A percentile compares a stretch with the other conserved stretches of the same genome.
phyloP scores from a whole-genome alignment of 2,888 invertebrate species.

The Blastobasis lacticolella region DNA sequence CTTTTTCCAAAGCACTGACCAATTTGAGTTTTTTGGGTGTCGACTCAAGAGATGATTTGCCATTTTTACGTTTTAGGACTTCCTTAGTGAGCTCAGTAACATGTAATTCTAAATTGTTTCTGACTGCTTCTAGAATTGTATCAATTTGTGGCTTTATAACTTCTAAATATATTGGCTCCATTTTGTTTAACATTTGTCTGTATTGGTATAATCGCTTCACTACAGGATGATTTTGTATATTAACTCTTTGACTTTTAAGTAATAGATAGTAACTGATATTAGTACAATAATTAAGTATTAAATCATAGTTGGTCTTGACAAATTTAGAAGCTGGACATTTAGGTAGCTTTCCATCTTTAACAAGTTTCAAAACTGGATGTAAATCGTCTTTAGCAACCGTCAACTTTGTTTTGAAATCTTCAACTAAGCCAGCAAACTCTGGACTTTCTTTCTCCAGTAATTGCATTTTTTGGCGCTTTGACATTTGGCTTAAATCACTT shows the following conservation, averaged over 20 bases:
- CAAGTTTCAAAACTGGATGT: constrained; percentile 78
- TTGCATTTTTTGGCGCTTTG: constrained; percentile 83
- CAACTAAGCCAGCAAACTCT: constrained; percentile 84
- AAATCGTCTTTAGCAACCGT: constrained; percentile 78
- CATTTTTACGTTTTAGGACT: constrained; percentile 45
- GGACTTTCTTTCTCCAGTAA: constrained; percentile 90
- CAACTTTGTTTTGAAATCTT: constrained; percentile 85
- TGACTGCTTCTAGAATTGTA: constrained; percentile 72
- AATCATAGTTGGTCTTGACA: constrained; percentile 79
- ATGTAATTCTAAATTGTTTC: constrained; percentile 50
- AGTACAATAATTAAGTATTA: constrained; percentile 86
- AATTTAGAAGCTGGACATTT: constrained; percentile 80
- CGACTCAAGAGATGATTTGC: constrained; percentile 31
- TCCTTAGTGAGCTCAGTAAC: constrained; percentile 25
- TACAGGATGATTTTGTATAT: constrained; percentile 90
- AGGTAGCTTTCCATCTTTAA: constrained; percentile 76
- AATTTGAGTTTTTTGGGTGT: constrained; percentile 57
- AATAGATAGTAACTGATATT: constrained; percentile 91
- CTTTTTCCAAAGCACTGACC: constrained; percentile 46
- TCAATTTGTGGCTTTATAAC: constrained; percentile 80
- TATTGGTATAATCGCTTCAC: constrained; percentile 88
- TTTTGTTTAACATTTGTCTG: constrained; percentile 81
- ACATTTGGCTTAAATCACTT: constrained; percentile 84
- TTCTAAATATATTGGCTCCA: constrained; percentile 80
- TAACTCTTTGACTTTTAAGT: constrained; percentile 83